Percentiles rank a stretch among this genome's conserved stretches.
Conservation (phyloP, 2,888 invertebrate species). For the Macroteleia sp. region DNA sequence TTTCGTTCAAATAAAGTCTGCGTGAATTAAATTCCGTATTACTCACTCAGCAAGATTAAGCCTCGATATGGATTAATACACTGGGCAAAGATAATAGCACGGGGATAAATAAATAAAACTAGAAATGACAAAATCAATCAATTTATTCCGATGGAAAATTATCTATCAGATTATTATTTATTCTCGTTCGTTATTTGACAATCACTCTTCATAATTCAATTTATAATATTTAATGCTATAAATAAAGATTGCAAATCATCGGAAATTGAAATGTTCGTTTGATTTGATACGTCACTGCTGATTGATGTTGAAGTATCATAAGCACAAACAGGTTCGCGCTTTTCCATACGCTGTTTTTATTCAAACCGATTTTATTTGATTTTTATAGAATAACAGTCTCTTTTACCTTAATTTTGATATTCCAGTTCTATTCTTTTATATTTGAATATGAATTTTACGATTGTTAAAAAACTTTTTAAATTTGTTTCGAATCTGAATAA, state of each 20-base stretch:
- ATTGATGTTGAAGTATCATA: not conserved
- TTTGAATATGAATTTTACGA: too few relatives aligned
- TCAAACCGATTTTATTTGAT: too few relatives aligned
- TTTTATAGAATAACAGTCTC: too few relatives aligned
- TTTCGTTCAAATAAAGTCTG: constrained; percentile 8
- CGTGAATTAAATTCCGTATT: too few relatives aligned
- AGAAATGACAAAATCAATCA: constrained; percentile 36
- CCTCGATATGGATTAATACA: constrained; percentile 21
- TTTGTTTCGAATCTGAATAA: too few relatives aligned
- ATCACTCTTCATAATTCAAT: constrained; percentile 25
- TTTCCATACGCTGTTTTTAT: too few relatives aligned
- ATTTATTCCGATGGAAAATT: constrained; percentile 11
- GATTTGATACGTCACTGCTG: not conserved
- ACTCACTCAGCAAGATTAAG: constrained; percentile 18
- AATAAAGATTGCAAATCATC: constrained; percentile 4
- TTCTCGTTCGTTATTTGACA: constrained; percentile 24
- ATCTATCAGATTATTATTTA: constrained; percentile 26
- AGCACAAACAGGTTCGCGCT: too few relatives aligned
- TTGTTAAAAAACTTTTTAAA: too few relatives aligned
- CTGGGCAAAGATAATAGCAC: constrained; percentile 19
- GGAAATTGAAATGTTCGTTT: constrained; percentile 7
- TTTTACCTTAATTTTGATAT: too few relatives aligned
- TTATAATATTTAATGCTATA: constrained; percentile 25
- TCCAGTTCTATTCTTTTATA: too few relatives aligned
- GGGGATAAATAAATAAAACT: constrained; percentile 33